Evolutionary conservation across 2,888 invertebrate species (phyloP).

Genomic region (Synanthedon formicaeformis): DNA sequence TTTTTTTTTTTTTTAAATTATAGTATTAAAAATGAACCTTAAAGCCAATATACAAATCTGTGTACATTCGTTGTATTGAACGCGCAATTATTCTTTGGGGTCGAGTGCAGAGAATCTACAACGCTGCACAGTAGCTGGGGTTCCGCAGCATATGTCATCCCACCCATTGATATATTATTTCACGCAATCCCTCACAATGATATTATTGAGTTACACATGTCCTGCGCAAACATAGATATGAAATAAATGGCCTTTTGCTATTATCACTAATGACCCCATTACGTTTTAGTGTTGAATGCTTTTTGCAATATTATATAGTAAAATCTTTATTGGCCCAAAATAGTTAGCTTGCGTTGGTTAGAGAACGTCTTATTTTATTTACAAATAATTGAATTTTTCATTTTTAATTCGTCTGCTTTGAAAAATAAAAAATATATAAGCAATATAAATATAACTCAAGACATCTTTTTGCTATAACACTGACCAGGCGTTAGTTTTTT

Average conservation of each 20-base stretch:
- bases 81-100: conserved; percentile 5
- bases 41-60: background rate
- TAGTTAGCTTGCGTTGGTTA: background rate
- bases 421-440: no score
- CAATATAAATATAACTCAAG: no score
- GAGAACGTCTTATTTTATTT: background rate
- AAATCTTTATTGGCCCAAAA: background rate
- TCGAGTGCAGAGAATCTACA: conserved; percentile 6
- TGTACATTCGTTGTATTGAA: conserved; percentile 9
- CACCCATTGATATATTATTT: conserved; percentile 45
- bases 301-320: background rate
- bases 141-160: conserved; percentile 34
- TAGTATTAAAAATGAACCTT: no score
- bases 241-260: conserved; percentile 44
- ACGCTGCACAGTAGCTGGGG: conserved; percentile 13
- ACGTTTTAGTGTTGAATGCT: conserved; percentile 6
- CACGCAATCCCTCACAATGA: conserved; percentile 50
- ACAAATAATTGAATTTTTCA: no score
- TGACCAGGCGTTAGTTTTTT: no score
- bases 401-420: no score
- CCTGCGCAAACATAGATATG: conserved; percentile 59
- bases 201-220: conserved; percentile 48
- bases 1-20: no score
- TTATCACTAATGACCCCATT: conserved; percentile 50
- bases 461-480: background rate